Percentiles rank a stretch among this genome's conserved stretches.
These are phyloP conservation scores for Tipula vernalis DNA, from an alignment of 2,888 invertebrate species.

Conservation along the genomic window DNA sequence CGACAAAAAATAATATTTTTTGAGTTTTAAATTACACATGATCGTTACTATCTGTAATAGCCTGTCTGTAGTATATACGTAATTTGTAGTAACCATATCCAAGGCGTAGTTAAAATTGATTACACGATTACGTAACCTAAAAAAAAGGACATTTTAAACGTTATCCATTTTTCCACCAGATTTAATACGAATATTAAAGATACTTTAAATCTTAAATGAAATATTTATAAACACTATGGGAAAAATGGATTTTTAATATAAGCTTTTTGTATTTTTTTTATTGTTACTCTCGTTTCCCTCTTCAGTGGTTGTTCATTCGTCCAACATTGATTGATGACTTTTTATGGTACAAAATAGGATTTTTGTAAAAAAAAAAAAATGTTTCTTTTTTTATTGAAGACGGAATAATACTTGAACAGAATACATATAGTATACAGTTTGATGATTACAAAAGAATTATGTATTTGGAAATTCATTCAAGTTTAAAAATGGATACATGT, in stretches of 20 bases:
- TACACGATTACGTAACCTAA: not conserved
- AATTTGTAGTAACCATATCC: not conserved
- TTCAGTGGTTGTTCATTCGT: not conserved
- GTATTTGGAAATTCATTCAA: not conserved
- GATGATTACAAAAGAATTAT: slow-evolving; percentile 4
- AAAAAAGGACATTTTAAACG: not conserved
- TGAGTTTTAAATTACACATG: not conserved
- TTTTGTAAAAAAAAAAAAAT: not conserved
- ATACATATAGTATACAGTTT: not conserved
- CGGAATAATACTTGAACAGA: not conserved
- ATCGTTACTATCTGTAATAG: not conserved
- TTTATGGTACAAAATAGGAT: not conserved
- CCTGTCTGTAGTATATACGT: not conserved
- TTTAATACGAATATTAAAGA: not conserved
- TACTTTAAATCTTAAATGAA: not conserved
- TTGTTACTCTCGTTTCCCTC: not conserved
- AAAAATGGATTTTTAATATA: not conserved
- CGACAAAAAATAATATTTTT: not conserved
- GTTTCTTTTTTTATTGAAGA: not conserved
- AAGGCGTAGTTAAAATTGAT: not conserved
- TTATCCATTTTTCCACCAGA: not conserved
- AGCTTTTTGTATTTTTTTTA: not conserved
- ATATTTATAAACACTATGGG: not conserved
- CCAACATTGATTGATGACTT: not conserved
- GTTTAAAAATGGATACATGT: not conserved